These are phyloP conservation scores for Tauraco hartlaubi DNA, from an alignment of 2,797 vertebrate species.

Conservation along the genomic window DNA sequence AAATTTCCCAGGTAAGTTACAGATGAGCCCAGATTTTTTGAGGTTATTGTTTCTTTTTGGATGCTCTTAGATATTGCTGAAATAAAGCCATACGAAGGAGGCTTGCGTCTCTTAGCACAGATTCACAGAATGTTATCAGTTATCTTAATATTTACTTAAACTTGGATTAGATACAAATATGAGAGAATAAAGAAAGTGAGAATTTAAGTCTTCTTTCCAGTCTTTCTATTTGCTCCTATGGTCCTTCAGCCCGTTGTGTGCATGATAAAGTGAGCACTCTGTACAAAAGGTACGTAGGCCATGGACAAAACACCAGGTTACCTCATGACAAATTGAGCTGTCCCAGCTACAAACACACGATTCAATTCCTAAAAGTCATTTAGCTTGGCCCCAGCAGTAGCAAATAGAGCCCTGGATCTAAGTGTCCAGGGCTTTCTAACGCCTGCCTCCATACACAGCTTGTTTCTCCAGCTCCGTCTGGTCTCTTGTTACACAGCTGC, in stretches of 20 bases:
- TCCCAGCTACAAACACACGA: background rate
- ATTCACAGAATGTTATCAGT: background rate
- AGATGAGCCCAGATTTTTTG: background rate
- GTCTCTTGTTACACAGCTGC: background rate
- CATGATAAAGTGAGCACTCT: background rate
- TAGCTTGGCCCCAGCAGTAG: background rate
- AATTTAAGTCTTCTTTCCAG: background rate
- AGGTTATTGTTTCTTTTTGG: background rate
- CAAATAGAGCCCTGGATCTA: background rate
- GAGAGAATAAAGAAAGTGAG: background rate
- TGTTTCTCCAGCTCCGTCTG: background rate
- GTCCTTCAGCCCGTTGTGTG: background rate
- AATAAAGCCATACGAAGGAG: background rate
- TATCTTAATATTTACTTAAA: background rate
- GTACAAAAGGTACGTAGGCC: background rate
- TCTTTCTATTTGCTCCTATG: background rate
- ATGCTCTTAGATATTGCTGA: background rate
- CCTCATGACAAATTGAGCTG: background rate
- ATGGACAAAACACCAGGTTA: background rate
- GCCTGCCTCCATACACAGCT: rapidly evolving
- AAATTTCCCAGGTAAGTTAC: background rate
- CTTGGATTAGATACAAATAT: background rate
- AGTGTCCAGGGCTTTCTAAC: rapidly evolving
- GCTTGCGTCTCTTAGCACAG: background rate
- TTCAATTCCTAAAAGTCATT: background rate